These are phyloP conservation scores for Cavia porcellus DNA, from an alignment of 2,113 vertebrate genomes.

Conservation along the genomic window DNA sequence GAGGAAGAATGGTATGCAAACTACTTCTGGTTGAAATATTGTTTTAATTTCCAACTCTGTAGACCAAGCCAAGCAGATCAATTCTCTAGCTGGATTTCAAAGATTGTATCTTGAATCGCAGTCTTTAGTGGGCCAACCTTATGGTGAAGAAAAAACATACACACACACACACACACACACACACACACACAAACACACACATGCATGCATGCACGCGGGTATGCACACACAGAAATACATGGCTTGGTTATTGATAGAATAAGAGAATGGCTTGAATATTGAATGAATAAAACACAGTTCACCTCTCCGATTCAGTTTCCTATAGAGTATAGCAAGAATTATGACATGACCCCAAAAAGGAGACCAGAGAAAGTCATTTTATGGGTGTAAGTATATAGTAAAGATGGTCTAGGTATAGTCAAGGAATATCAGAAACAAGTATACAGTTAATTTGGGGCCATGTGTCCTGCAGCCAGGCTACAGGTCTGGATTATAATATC, in stretches of 20 bases:
- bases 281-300: not conserved
- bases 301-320: not conserved
- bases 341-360: not conserved
- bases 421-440: not conserved
- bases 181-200: not conserved
- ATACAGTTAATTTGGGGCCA: accelerated
- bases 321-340: not conserved
- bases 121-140: no score
- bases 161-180: not conserved
- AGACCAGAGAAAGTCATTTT: not conserved
- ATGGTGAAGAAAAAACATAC: not conserved
- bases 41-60: not conserved
- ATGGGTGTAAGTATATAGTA: not conserved
- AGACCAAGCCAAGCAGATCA: not conserved
- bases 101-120: accelerated
- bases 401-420: accelerated
- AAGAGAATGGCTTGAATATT: not conserved
- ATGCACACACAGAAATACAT: not conserved
- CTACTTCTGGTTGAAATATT: not conserved
- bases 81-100: not conserved
- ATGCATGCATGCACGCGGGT: not conserved
- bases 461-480: no score
- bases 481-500: not conserved
- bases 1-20: not conserved
- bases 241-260: no score